Conservation (phyloP, 2,888 invertebrate genomes). For the Athalia cordata region DNA sequence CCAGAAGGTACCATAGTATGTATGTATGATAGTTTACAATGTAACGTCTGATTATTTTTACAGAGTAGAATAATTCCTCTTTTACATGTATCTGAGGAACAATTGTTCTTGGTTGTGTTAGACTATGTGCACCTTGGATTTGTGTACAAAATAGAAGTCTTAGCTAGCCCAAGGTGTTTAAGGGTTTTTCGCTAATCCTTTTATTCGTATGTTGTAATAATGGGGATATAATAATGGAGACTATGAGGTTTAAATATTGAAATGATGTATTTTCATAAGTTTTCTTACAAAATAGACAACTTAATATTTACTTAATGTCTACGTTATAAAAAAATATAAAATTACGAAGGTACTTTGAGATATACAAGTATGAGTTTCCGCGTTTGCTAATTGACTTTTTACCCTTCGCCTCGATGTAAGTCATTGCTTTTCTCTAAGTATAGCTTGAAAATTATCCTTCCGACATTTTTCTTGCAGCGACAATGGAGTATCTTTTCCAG, state of each 20-base stretch:
- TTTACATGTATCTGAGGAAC: too few relatives aligned
- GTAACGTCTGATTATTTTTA: too few relatives aligned
- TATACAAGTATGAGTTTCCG: constrained; percentile 16
- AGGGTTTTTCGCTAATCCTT: neutral
- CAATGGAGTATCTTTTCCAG: neutral
- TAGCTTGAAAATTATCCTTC: neutral
- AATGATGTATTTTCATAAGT: constrained; percentile 39
- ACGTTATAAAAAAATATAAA: constrained; percentile 45
- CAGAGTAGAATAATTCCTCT: too few relatives aligned
- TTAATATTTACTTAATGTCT: constrained; percentile 38
- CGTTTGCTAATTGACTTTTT: constrained; percentile 26
- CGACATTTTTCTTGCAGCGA: neutral
- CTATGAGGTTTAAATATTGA: constrained; percentile 24
- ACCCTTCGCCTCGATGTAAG: constrained; percentile 15
- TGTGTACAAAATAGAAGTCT: neutral
- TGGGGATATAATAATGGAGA: neutral
- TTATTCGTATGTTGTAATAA: neutral
- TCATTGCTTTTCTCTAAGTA: constrained; percentile 7
- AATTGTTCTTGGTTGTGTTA: too few relatives aligned
- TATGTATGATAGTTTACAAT: too few relatives aligned
- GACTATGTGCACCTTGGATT: too few relatives aligned
- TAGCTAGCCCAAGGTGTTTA: neutral
- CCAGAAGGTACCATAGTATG: too few relatives aligned
- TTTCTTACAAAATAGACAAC: constrained; percentile 44
- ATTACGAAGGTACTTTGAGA: constrained; percentile 44